phyloP scores from a whole-genome alignment of 2,797 vertebrate genomes.

The Selene dorsalis region DNA sequence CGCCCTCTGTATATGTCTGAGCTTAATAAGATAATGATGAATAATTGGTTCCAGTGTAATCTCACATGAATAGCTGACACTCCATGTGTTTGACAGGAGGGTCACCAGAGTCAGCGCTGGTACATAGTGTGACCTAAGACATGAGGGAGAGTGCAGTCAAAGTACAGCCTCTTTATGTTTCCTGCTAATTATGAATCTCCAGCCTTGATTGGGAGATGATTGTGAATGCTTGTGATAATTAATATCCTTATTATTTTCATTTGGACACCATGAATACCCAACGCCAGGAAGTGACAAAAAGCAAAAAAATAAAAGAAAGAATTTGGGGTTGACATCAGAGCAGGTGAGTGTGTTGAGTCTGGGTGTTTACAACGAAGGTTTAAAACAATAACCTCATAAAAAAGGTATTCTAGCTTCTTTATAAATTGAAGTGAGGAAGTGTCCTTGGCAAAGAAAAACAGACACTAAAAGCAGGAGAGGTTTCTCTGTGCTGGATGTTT shows the following conservation, averaged over 20 bases:
- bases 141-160: neutral
- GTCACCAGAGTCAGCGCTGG: slow-evolving; percentile 25
- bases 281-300: slow-evolving; percentile 12
- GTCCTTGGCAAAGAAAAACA: slow-evolving; percentile 50
- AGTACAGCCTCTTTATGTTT: slow-evolving; percentile 13
- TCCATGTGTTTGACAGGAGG: slow-evolving; percentile 42
- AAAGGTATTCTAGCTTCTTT: slow-evolving; percentile 19
- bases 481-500: slow-evolving; percentile 32
- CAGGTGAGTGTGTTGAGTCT: neutral
- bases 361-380: slow-evolving; percentile 16
- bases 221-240: slow-evolving; percentile 15
- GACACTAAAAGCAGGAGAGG: slow-evolving; percentile 20
- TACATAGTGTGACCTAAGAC: slow-evolving; percentile 32
- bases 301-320: neutral
- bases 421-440: slow-evolving; percentile 3
- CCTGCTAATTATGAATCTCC: slow-evolving; percentile 12
- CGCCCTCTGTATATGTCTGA: neutral
- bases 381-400: neutral
- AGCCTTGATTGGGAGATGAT: slow-evolving; percentile 24
- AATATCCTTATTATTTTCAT: slow-evolving; percentile 13
- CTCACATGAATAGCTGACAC: slow-evolving; percentile 28
- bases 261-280: slow-evolving; percentile 32
- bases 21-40: slow-evolving; percentile 19
- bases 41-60: slow-evolving; percentile 19
- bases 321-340: neutral